Conservation (phyloP, 2,888 invertebrate species). For the Neuroscelio doddi region DNA sequence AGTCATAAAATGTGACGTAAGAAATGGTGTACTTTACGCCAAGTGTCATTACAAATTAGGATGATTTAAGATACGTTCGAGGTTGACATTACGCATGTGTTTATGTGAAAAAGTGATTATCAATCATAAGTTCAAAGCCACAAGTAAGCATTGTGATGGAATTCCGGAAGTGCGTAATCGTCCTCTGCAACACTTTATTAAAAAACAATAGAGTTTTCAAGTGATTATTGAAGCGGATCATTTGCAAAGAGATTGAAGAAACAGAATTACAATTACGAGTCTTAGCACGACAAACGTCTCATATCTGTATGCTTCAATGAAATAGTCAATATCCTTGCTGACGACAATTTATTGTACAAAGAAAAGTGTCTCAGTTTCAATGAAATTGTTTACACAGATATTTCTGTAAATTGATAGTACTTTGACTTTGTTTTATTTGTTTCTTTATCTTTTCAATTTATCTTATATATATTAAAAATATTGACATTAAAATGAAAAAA, state of each 20-base stretch:
- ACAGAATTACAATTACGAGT: background rate
- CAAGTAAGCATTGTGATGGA: background rate
- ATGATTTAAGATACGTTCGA: conserved; percentile 10
- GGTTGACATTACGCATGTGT: conserved; percentile 6
- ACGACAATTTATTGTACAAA: too few relatives aligned
- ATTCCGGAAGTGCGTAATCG: conserved; percentile 5
- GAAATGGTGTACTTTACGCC: too few relatives aligned
- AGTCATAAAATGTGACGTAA: too few relatives aligned
- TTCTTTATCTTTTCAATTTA: too few relatives aligned
- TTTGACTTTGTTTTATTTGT: too few relatives aligned
- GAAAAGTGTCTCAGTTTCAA: too few relatives aligned
- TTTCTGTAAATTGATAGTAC: too few relatives aligned
- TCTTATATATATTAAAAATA: too few relatives aligned
- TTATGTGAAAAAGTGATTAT: conserved; percentile 1
- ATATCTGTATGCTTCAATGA: background rate
- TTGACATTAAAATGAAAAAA: too few relatives aligned
- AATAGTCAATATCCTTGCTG: background rate
- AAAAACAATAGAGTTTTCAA: background rate
- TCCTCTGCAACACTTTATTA: background rate
- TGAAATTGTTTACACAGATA: too few relatives aligned
- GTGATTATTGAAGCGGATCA: background rate
- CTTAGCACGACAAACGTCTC: background rate
- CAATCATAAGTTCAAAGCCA: conserved; percentile 16
- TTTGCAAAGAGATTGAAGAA: background rate
- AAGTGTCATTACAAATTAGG: background rate